phyloP scores from a whole-genome alignment of 2,888 invertebrate genomes.

The Hyposoter dolosus region DNA sequence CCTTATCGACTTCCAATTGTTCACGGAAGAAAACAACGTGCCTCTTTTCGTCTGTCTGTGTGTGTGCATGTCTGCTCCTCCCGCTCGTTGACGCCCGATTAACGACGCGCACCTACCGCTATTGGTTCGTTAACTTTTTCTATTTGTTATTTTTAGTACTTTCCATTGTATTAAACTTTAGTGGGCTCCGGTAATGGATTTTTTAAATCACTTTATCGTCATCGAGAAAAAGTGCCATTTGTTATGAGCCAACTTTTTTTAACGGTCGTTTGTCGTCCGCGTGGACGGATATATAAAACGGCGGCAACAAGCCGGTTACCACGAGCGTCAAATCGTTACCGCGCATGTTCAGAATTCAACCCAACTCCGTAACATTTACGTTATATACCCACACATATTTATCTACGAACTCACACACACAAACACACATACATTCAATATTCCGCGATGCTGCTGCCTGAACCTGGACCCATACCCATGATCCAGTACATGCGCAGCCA shows the following conservation, averaged over 20 bases:
- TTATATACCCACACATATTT: not conserved
- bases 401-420: not conserved
- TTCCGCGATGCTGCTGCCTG: constrained; percentile 49
- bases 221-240: not conserved
- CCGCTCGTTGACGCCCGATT: constrained; percentile 26
- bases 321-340: constrained; percentile 48
- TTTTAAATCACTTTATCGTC: not conserved
- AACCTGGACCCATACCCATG: constrained; percentile 48
- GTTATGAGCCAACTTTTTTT: not conserved
- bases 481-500: constrained; percentile 61
- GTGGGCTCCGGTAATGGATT: not conserved
- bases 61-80: constrained; percentile 18
- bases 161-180: not conserved
- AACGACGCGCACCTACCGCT: constrained; percentile 62
- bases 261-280: constrained; percentile 37
- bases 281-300: constrained; percentile 43
- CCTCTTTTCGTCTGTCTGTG: constrained; percentile 4
- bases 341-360: constrained; percentile 69
- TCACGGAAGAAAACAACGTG: constrained; percentile 7
- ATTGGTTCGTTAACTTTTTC: constrained; percentile 46
- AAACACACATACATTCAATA: not conserved
- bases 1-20: constrained; percentile 6
- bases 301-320: constrained; percentile 63
- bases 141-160: not conserved
- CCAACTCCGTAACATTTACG: constrained; percentile 37